Evolutionary conservation across 2,797 vertebrate genomes (phyloP), one percentile per base, ranked within the genome.

Genomic region (Malurus leucopterus): DNA sequence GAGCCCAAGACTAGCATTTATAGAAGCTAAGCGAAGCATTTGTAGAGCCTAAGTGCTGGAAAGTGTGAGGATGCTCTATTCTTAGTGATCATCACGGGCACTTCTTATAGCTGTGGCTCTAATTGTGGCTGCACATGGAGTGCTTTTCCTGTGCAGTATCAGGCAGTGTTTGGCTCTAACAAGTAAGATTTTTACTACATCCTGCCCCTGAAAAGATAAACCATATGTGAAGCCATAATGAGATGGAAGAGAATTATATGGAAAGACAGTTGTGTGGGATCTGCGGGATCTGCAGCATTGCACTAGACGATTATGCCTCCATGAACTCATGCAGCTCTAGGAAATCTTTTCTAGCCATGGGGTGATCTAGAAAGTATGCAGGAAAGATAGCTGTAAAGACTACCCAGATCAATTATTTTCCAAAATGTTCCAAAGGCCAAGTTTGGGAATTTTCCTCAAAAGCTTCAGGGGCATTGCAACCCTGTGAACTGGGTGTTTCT

Each of bases 21-120:
- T 65, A 93, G 89, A 91, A 90, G 75, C 72, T 73, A 57, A 90
- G 44, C 1, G 2, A 87, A 77, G 47, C 80, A 88, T 88, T 85
- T 92, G 71, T 83, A 77, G 75, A 87, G 80, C 44, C 26, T 32
- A 68, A 91, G 51, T 4, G 4, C 55, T 86, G 67, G 43, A 83
- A 87, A 55, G 82, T 92, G 92, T 92, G 85, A 93, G 47, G 38
- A 51, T 84, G 34, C 34, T 87, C 91, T 94, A 62, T 89, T 95
- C 79, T 89, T 92, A 75, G 92, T 32, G 32, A 81, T 84, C 67
- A 32, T 71, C 84, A 80, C 14, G 38, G 50, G 32, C 29, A 36
- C 54, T 88, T 81, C 44, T 86, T 89, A 74, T 62, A 79, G 84
- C 84, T 69, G 30, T 57, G 50, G 13, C 72, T 85, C 23, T 77